A percentile compares a stretch with the other conserved stretches of the same genome.
Evolutionary conservation across 2,113 vertebrate genomes (phyloP).

Genomic region (Oceanodroma tethys): DNA sequence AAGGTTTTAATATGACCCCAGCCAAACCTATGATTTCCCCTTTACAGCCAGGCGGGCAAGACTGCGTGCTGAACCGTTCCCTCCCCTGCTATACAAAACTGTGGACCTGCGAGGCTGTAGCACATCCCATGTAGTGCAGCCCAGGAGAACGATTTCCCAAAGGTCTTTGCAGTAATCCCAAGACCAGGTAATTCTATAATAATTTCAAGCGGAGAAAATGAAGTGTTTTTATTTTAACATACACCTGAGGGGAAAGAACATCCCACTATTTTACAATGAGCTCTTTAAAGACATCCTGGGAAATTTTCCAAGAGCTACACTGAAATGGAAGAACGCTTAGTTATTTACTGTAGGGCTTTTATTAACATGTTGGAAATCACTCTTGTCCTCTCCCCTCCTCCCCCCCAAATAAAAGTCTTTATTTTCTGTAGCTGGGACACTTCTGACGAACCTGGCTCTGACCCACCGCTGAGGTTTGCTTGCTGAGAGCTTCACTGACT

Average conservation of each 20-base stretch:
- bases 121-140: fast-evolving
- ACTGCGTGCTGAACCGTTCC: not conserved
- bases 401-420: not conserved
- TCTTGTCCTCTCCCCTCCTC: not conserved
- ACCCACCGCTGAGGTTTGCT: not conserved
- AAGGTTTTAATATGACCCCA: not conserved
- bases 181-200: not conserved
- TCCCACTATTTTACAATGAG: not conserved
- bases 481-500: not conserved
- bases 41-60: not conserved
- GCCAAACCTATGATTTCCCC: not conserved
- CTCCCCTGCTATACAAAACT: not conserved
- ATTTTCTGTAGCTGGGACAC: not conserved
- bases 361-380: not conserved
- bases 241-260: not conserved
- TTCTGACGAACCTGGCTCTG: not conserved
- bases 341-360: not conserved
- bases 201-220: not conserved
- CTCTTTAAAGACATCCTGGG: not conserved
- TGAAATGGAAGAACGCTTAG: not conserved
- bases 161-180: not conserved
- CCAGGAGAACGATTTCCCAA: not conserved
- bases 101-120: fast-evolving
- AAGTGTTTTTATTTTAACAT: not conserved
- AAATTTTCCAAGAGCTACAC: not conserved